phyloP scores from a whole-genome alignment of 2,797 vertebrate genomes.

The Eutrigla gurnardus region DNA sequence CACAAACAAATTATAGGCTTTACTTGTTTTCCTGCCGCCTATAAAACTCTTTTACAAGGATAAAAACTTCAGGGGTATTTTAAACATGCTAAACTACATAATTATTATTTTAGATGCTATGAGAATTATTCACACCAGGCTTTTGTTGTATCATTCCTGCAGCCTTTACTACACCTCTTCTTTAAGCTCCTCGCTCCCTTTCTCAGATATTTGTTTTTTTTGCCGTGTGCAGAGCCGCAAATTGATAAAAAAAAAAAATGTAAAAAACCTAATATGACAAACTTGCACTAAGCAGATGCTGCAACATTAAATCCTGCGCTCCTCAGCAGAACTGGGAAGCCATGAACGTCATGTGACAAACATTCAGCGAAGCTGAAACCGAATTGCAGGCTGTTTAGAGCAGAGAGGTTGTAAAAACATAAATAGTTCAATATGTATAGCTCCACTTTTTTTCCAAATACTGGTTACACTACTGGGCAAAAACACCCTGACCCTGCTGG shows the following conservation, averaged over 20 bases:
- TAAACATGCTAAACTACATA: constrained; percentile 57
- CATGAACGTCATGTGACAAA: too few relatives aligned
- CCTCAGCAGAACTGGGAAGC: too few relatives aligned
- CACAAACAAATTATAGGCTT: constrained; percentile 65
- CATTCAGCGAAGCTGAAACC: too few relatives aligned
- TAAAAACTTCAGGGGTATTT: constrained; percentile 35
- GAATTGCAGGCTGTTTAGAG: too few relatives aligned
- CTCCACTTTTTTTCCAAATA: too few relatives aligned
- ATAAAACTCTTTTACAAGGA: constrained; percentile 50
- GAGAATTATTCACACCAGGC: constrained; percentile 30
- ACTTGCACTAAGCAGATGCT: too few relatives aligned
- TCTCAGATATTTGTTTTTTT: constrained; percentile 3
- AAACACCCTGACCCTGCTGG: not conserved
- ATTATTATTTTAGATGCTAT: constrained; percentile 52
- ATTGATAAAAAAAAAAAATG: not conserved
- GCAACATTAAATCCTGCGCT: too few relatives aligned
- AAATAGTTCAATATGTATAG: too few relatives aligned
- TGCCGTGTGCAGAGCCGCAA: not conserved
- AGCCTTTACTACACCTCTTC: constrained; percentile 35
- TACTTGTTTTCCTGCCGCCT: constrained; percentile 54
- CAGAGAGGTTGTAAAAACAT: too few relatives aligned
- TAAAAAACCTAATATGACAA: too few relatives aligned
- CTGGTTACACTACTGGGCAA: too few relatives aligned
- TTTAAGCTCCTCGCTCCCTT: constrained; percentile 25
- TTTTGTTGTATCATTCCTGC: constrained; percentile 34